Conservation (phyloP, 1,140 invertebrate species). For the Zaprionus ornatus region DNA sequence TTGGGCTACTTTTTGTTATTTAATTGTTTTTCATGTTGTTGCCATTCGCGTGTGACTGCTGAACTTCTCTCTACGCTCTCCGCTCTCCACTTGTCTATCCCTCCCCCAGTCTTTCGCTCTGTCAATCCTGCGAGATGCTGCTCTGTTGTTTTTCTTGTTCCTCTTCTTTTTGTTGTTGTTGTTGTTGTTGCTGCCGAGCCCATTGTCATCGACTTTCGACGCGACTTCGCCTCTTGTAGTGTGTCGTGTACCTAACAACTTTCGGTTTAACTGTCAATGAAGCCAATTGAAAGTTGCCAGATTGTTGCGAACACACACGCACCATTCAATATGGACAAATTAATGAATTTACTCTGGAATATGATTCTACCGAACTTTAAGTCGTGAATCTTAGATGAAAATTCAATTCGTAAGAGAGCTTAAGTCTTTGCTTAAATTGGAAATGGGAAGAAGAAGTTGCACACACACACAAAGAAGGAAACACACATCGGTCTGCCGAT, state of each 20-base stretch:
- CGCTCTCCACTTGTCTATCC: background rate
- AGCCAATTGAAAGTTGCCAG: conserved; percentile 65
- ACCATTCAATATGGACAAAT: background rate
- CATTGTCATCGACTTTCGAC: conserved; percentile 22
- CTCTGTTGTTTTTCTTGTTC: conserved; percentile 11
- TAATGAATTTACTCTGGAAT: background rate
- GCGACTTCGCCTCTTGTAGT: conserved; percentile 32
- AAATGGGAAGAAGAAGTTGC: too few species aligned
- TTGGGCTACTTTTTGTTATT: conserved; percentile 62
- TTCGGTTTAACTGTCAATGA: conserved; percentile 68
- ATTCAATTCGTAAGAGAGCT: background rate
- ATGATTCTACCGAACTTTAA: background rate
- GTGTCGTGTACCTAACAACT: conserved; percentile 57
- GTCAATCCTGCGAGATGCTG: conserved; percentile 18
- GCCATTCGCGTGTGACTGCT: conserved; percentile 50
- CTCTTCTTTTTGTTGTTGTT: conserved; percentile 21
- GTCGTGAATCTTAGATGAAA: background rate
- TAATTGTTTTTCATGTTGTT: conserved; percentile 64
- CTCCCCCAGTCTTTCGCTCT: background rate
- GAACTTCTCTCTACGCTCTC: conserved; percentile 12
- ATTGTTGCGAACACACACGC: conserved; percentile 37
- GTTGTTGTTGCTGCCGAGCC: conserved; percentile 26
- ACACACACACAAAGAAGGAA: background rate
- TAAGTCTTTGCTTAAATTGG: background rate
- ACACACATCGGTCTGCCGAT: conserved; percentile 16